Evolutionary conservation across 1,140 invertebrate species (phyloP).

Genomic region (Harlomillsia oculata): DNA sequence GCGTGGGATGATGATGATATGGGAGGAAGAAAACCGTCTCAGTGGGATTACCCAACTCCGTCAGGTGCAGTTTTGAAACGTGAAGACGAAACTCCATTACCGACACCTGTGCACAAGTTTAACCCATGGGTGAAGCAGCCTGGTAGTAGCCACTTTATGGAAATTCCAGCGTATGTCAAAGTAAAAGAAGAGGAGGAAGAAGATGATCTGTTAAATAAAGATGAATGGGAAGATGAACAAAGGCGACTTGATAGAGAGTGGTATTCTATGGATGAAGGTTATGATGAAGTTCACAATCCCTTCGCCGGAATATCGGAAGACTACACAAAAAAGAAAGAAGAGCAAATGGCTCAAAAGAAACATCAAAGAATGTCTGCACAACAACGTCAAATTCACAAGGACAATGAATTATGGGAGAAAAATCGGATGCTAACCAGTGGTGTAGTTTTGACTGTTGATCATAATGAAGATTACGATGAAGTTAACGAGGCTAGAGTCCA

Average conservation of each 20-base stretch:
- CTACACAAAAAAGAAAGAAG: slow-evolving; percentile 82
- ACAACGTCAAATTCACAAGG: slow-evolving; percentile 85
- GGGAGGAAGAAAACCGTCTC: slow-evolving; percentile 52
- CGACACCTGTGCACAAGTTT: slow-evolving; percentile 78
- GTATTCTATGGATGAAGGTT: slow-evolving; percentile 90
- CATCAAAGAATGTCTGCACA: slow-evolving; percentile 88
- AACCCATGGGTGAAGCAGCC: slow-evolving; percentile 63
- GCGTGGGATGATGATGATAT: slow-evolving; percentile 75
- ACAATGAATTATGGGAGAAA: slow-evolving; percentile 76
- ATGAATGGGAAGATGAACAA: slow-evolving; percentile 87
- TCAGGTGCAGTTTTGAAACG: slow-evolving; percentile 43
- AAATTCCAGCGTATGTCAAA: slow-evolving; percentile 34
- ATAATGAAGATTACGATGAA: slow-evolving; percentile 89
- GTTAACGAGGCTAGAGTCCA: slow-evolving; percentile 87
- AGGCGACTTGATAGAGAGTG: slow-evolving; percentile 87
- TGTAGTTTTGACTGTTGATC: slow-evolving; percentile 78
- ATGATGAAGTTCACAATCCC: slow-evolving; percentile 86
- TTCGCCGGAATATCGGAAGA: slow-evolving; percentile 82
- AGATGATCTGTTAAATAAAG: slow-evolving; percentile 59
- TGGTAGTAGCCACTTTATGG: slow-evolving; percentile 31
- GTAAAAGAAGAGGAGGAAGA: slow-evolving; percentile 43
- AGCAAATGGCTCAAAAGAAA: slow-evolving; percentile 77
- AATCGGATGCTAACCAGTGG: slow-evolving; percentile 96
- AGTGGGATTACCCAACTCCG: slow-evolving; percentile 88
- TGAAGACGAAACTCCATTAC: slow-evolving; percentile 54